A percentile compares a stretch with the other conserved stretches of the same genome.
These are phyloP conservation scores for Pseudomyrmex pallidus DNA, from an alignment of 1,140 invertebrate species.

Conservation along the genomic window DNA sequence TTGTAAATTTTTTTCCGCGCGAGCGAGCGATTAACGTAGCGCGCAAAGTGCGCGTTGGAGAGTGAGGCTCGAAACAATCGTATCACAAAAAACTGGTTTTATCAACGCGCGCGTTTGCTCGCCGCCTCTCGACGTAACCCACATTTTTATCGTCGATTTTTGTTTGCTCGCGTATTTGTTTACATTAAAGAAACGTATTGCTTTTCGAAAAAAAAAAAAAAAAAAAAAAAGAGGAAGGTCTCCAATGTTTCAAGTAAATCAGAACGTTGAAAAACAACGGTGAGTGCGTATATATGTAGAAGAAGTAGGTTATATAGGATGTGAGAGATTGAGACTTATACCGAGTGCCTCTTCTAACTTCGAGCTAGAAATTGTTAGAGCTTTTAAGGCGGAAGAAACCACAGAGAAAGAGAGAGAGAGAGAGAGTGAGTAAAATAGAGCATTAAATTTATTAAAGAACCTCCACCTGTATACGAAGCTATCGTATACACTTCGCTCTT, in stretches of 20 bases:
- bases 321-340: constrained; percentile 44
- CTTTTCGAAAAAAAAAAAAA: constrained; percentile 22
- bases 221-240: not conserved
- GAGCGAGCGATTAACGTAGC: constrained; percentile 43
- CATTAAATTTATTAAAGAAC: constrained; percentile 57
- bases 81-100: constrained; percentile 57
- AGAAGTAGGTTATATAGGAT: constrained; percentile 30
- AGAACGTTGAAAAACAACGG: constrained; percentile 44
- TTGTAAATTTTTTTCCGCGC: not conserved
- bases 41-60: constrained; percentile 39
- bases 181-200: constrained; percentile 21
- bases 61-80: constrained; percentile 50
- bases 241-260: constrained; percentile 9
- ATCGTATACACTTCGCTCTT: constrained; percentile 20
- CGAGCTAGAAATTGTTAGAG: constrained; percentile 29
- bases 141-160: constrained; percentile 45
- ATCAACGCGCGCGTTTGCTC: constrained; percentile 29
- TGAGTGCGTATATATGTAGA: constrained; percentile 29
- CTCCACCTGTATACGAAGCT: constrained; percentile 2
- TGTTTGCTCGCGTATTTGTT: constrained; percentile 23
- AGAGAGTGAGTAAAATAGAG: constrained; percentile 24
- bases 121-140: constrained; percentile 12
- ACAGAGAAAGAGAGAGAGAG: too few relatives aligned
- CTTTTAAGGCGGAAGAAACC: constrained; percentile 23
- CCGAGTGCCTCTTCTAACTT: constrained; percentile 41